Evolutionary conservation across 2,113 vertebrate species (phyloP).

Genomic region (Carassius gibelio): DNA sequence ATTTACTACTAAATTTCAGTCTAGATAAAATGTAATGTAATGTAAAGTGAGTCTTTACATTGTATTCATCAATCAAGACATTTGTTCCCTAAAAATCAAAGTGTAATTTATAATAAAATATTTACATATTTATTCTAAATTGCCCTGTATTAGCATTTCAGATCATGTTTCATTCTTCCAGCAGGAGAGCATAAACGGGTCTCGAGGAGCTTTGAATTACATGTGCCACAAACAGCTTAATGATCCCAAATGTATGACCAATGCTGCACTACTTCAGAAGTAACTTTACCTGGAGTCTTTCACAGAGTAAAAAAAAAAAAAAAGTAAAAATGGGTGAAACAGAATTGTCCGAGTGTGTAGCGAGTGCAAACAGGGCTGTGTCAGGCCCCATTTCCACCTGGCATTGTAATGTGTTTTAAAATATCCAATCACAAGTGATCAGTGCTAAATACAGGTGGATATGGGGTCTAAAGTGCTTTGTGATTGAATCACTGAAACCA

Average conservation of each 20-base stretch:
- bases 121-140: background rate
- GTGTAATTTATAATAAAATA: too few species aligned
- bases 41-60: background rate
- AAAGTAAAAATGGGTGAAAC: background rate
- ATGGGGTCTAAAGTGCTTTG: background rate
- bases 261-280: background rate
- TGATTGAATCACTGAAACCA: background rate
- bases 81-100: too few species aligned
- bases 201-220: constrained; percentile 15
- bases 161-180: constrained; percentile 34
- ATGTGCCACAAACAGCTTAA: constrained; percentile 30
- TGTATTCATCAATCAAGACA: background rate
- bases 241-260: constrained; percentile 15
- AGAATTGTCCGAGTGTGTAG: background rate
- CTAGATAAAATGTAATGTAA: background rate
- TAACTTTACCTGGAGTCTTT: background rate
- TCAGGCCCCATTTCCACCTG: background rate
- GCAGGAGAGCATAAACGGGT: background rate
- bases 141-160: background rate
- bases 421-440: background rate
- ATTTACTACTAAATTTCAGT: constrained; percentile 49
- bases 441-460: background rate
- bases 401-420: background rate
- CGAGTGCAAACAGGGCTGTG: background rate
- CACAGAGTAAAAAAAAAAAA: background rate